A percentile compares a stretch with the other conserved stretches of the same genome.
phyloP scores from a whole-genome alignment of 2,113 vertebrate genomes.

The Hemibagrus wyckioides region DNA sequence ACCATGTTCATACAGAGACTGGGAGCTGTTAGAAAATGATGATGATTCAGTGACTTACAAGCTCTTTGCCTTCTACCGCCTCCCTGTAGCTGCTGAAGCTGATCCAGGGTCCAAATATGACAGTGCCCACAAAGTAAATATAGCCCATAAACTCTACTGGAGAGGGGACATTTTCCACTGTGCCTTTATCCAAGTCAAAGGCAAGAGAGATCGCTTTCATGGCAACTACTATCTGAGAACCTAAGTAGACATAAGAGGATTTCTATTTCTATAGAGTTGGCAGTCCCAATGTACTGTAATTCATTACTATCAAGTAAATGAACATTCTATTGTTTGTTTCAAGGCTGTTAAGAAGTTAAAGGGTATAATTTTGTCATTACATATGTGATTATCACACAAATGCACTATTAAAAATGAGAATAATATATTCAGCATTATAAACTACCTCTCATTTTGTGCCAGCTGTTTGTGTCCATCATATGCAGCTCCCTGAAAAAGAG shows the following conservation, averaged over 20 bases:
- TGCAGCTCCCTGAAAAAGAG: slow-evolving; percentile 82
- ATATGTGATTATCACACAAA: not conserved
- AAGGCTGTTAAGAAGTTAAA: not conserved
- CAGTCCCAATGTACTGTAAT: not conserved
- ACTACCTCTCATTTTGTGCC: slow-evolving; percentile 91
- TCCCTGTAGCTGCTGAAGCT: slow-evolving; percentile 82
- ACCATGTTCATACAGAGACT: not conserved
- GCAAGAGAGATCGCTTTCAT: slow-evolving; percentile 92
- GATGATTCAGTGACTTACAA: slow-evolving; percentile 72
- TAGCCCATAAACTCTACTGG: slow-evolving; percentile 87
- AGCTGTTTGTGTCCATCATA: slow-evolving; percentile 85
- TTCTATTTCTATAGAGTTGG: not conserved
- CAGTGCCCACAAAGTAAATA: slow-evolving; percentile 86
- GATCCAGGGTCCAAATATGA: slow-evolving; percentile 89
- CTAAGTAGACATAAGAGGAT: slow-evolving; percentile 61
- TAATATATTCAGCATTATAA: not conserved
- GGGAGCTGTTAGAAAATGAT: not conserved
- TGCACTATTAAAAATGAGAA: not conserved
- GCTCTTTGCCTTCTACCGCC: slow-evolving; percentile 73
- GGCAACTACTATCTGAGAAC: slow-evolving; percentile 92
- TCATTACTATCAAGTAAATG: not conserved
- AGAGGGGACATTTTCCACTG: slow-evolving; percentile 77
- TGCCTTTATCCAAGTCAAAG: slow-evolving; percentile 85
- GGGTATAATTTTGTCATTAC: not conserved
- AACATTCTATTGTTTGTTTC: not conserved